These are phyloP conservation scores for Tipula lateralis DNA, from an alignment of 2,888 invertebrate species.

Conservation along the genomic window DNA sequence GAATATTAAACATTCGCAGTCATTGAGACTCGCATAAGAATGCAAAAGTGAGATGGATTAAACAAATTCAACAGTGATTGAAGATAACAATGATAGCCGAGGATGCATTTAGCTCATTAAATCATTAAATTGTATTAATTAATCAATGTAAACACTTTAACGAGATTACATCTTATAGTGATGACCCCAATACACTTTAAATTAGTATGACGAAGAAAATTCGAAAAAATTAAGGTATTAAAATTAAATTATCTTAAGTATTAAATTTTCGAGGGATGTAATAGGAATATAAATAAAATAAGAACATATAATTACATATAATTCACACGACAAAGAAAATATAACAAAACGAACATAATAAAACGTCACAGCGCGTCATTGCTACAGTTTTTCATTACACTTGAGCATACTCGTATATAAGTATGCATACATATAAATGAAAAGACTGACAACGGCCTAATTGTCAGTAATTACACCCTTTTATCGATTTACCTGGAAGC, in stretches of 20 bases:
- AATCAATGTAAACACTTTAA: not conserved
- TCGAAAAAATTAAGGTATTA: not conserved
- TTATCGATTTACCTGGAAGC: constrained; percentile 28
- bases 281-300: not conserved
- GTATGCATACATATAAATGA: not conserved
- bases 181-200: not conserved
- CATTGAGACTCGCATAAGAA: no score
- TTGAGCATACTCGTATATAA: not conserved
- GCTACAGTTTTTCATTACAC: not conserved
- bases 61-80: no score
- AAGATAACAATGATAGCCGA: no score
- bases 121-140: not conserved
- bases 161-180: not conserved
- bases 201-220: not conserved
- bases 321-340: not conserved
- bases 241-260: not conserved
- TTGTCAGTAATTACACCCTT: constrained; percentile 28
- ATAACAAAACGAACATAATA: not conserved
- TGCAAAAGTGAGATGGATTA: no score
- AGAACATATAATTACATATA: not conserved
- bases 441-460: constrained; percentile 26
- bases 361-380: not conserved
- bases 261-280: not conserved
- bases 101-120: not conserved
- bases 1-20: no score